phyloP scores from a whole-genome alignment of 2,113 vertebrate species.

The Grammatotria lemairii region DNA sequence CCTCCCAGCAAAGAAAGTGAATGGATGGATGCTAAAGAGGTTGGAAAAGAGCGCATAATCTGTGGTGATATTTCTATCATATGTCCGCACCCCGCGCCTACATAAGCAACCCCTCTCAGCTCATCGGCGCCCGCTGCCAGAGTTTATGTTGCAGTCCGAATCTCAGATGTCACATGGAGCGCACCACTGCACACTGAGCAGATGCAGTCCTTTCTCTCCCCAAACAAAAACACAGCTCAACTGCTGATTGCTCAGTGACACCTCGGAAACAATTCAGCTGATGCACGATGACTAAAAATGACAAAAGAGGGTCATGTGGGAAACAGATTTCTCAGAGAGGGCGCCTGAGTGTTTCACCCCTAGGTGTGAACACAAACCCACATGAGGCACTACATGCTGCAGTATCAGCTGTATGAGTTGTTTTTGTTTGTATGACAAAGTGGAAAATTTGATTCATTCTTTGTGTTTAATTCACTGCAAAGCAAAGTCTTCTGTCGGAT shows the following conservation, averaged over 20 bases:
- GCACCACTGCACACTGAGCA: slow-evolving; percentile 41
- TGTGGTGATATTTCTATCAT: neutral
- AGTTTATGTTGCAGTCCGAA: neutral
- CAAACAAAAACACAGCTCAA: neutral
- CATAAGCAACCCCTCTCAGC: neutral
- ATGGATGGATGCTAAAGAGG: neutral
- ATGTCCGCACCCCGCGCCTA: neutral
- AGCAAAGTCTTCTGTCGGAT: neutral
- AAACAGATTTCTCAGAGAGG: neutral
- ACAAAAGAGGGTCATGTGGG: neutral
- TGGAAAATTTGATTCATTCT: neutral
- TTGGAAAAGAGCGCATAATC: neutral
- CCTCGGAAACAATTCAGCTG: neutral
- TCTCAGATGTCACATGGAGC: slow-evolving; percentile 20
- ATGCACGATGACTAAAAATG: neutral
- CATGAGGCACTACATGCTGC: neutral
- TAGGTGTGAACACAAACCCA: neutral
- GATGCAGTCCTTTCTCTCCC: slow-evolving; percentile 3
- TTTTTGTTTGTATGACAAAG: neutral
- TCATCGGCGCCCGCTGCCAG: neutral
- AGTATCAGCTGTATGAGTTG: neutral
- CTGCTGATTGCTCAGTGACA: neutral
- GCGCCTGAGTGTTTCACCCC: neutral
- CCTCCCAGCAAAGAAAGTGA: neutral
- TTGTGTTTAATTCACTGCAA: neutral